Base-by-base conservation (phyloP, 2,797 vertebrate species). In the Neosilurus hyrtlii region DNA sequence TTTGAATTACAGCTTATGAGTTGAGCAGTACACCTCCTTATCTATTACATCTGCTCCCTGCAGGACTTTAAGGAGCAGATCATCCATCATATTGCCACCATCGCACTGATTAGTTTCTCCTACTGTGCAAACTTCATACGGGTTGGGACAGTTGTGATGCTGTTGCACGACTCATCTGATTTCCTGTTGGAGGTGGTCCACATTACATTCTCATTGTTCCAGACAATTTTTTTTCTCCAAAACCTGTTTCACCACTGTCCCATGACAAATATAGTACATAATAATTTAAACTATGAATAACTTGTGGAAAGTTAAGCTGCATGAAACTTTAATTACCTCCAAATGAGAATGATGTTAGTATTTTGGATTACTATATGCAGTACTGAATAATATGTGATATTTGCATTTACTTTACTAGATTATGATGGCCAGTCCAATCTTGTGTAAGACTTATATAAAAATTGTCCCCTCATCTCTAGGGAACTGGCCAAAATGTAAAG, bases 61-160 rank as follows among this genome's bases (percentile, higher is more conserved):
- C 89, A 97, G 96, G 96, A 97, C 86, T 96, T 97, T 65, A 96
- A 92, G 86, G 94, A 96, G 87, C 96, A 98, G 91, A 93, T 96
- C 24, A 77, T 94, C 35, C 95, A 98, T 90, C 96, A 97, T 89
- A 91, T 96, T 0, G 91, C 95, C 88, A 94, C 96, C 79, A 91
- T 97, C 87, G 88, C 92, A 82, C 95, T 97, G 85, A 94, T 97
- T 18, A 86, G 86, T 68, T 95, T 96, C 92, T 97, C 96, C 75
- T 97, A 96, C 90, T 95, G 94, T 43, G 67, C 91, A 30, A 98
- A 96, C 89, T 95, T 94, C 26, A 87, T 96, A 62, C 93, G 94
- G 15, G 89, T 96, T 10, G 96, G 96, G 43, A 94, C 93, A 0
- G 79, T 96, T 72, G 94, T 97, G 84, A 93, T 98, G 94, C 90